Evolutionary conservation across 92 coral and sea anemone species (phyloP).

Genomic region (Nematostella vectensis): DNA sequence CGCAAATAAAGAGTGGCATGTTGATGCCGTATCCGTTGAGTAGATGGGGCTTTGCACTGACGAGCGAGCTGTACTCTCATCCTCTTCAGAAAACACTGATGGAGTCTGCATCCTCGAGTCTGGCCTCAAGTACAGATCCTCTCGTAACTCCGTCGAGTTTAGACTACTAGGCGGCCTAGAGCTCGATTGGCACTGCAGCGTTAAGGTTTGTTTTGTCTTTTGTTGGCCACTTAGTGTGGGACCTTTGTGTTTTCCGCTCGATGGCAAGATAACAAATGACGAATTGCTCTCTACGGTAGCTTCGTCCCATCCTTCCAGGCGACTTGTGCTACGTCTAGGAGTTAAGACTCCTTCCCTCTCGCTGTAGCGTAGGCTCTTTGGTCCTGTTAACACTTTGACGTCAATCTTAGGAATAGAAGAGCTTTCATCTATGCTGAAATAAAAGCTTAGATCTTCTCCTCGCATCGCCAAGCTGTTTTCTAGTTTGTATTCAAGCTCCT

Average conservation of each 20-base stretch:
- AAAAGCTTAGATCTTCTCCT: slow-evolving; percentile 13
- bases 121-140: too few species aligned
- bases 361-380: not conserved
- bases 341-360: not conserved
- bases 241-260: slow-evolving; percentile 52
- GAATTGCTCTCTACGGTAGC: slow-evolving; percentile 40
- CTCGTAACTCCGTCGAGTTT: too few species aligned
- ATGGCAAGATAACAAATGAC: slow-evolving; percentile 55
- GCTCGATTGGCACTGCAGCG: not conserved
- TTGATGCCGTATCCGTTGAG: too few species aligned
- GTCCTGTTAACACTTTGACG: slow-evolving; percentile 29
- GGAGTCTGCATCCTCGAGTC: too few species aligned
- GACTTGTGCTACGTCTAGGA: not conserved
- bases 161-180: not conserved
- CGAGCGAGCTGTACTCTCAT: too few species aligned
- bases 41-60: too few species aligned
- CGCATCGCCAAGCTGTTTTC: slow-evolving; percentile 24
- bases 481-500: slow-evolving; percentile 52
- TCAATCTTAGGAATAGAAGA: slow-evolving; percentile 20
- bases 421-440: slow-evolving; percentile 13
- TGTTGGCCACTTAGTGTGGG: slow-evolving; percentile 17
- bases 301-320: slow-evolving; percentile 23
- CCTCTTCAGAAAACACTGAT: too few species aligned
- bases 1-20: too few species aligned
- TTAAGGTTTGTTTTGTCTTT: slow-evolving; percentile 54